These are phyloP conservation scores for Tetranychus cinnabarinus DNA, from an alignment of 1,140 invertebrate species.

Conservation along the genomic window DNA sequence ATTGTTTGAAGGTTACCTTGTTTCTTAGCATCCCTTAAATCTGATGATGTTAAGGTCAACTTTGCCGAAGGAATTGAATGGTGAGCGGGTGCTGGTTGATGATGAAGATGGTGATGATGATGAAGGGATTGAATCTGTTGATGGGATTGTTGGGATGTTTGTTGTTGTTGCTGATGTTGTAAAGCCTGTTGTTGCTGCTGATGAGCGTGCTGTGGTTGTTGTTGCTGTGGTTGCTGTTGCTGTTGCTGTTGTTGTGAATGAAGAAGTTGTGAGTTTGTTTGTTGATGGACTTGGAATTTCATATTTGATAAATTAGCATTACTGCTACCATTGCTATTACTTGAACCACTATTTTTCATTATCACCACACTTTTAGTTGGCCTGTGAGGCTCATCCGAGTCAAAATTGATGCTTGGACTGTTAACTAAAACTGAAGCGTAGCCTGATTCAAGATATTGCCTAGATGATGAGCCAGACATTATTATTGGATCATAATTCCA, in stretches of 20 bases:
- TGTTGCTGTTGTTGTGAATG: neutral
- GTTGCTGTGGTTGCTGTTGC: no score
- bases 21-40: neutral
- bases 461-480: neutral
- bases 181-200: slow-evolving; percentile 3
- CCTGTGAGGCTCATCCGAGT: neutral
- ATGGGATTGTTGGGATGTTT: slow-evolving; percentile 9
- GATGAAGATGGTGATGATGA: no score
- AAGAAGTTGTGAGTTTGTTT: neutral
- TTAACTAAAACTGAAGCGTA: neutral
- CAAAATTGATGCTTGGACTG: neutral
- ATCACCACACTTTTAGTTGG: neutral
- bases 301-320: neutral
- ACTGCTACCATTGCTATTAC: neutral
- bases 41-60: neutral
- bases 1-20: slow-evolving; percentile 37
- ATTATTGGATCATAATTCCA: slow-evolving; percentile 5
- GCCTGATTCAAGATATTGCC: slow-evolving; percentile 1
- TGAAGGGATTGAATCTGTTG: no score
- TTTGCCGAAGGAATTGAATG: no score
- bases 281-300: neutral
- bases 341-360: neutral
- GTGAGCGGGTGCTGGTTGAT: no score
- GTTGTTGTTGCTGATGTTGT: slow-evolving; percentile 22
- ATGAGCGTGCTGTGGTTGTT: neutral